Evolutionary conservation across 2,888 invertebrate species (phyloP), one percentile per base, ranked within the genome.

Genomic region (Choreutis nemorana): DNA sequence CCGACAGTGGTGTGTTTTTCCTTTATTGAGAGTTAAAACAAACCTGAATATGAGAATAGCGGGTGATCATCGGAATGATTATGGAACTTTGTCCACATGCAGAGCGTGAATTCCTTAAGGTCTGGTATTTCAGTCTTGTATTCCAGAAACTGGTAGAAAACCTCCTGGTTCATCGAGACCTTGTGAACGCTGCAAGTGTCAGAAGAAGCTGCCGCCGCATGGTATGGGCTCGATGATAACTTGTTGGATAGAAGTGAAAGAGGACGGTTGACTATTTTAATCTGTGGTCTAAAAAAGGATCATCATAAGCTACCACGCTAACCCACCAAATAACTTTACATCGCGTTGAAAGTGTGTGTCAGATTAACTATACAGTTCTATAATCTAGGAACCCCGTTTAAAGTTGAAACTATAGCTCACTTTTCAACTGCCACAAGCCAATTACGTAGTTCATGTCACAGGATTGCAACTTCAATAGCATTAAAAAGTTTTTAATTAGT

Each of bases 61-160:
- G 91, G 90, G 71, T 92, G 92, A 53, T 92, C 91, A 34, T 86
- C 87, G 13, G 86, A 85, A 53, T 92, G 91, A 50, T 91, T 92
- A 44, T 85, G 84, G 52, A 90, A 91, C 48, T 91, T 89, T 45
- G 83, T 85, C 92, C 92, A 92, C 67, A 86, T 83, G 55, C 92
- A 92, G 6, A 92, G 73, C 0, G 91, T 91, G 56, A 91, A 91
- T 58, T 92, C 91, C 44, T 90, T 89, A 42, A 92, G 52, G 50
- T 90, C 87, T 0, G 90, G 90, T 18, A 92, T 48, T 14, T 82
- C 68, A 20, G 82, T 83, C 35, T 88, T 87, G 57, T 90, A 92
- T 45, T 88, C 85, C 32, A 91, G 81, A 46, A 89, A 89, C 68
- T 89, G 87, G 40, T 83, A 85, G 52, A 71, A 86, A 8, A 87